Evolutionary conservation across 2,888 invertebrate genomes (phyloP), one percentile per base, ranked within the genome.

Genomic region (Parapristionchus giblindavisi): DNA sequence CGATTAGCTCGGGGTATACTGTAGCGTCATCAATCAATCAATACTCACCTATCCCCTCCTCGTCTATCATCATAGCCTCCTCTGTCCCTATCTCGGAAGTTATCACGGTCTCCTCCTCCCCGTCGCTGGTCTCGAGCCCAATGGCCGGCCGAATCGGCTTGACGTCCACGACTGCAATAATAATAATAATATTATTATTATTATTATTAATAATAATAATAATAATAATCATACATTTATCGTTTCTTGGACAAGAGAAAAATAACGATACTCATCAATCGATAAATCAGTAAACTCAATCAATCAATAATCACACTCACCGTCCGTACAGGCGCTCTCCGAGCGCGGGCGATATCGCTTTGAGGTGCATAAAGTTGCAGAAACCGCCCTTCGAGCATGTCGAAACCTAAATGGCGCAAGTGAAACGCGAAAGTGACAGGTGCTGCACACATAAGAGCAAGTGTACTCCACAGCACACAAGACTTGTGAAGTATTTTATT

Each of bases 301-400:
- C n/a, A n/a, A n/a, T 40, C 11, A 17, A 40, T 34, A 24, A 3
- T 14, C 24, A 6, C 27, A 52, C 29, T 56, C 29, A 71, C 68
- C 81, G 58, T 66, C 81, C 82, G 60, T 81, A 81, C 11, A 81
- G 78, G 1, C 79, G 78, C 34, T 80, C 79, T 78, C 82, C 82
- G 21, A 84, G 63, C 32, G 78, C 78, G 2, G 80, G 56, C 11
- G 81, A 80, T 85, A 99, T 98, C 17, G 98, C 98, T 88, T 99
- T 99, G 89, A 99, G 91, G 89, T 99, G 99, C 99, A 99, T 99
- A 90, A 99, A 99, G 91, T 99, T 99, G 90, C 99, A 99, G 90
- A 99, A 99, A 51, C 98, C 99, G 85, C 96, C 96, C 75, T 98
- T 92, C 0, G 96, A 97, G 89, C 99, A 99, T 90, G 81, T 80